Percentiles rank a stretch among this genome's conserved stretches.
Conservation (phyloP, 1,140 invertebrate species). For the Druon quercuslanigerum region DNA sequence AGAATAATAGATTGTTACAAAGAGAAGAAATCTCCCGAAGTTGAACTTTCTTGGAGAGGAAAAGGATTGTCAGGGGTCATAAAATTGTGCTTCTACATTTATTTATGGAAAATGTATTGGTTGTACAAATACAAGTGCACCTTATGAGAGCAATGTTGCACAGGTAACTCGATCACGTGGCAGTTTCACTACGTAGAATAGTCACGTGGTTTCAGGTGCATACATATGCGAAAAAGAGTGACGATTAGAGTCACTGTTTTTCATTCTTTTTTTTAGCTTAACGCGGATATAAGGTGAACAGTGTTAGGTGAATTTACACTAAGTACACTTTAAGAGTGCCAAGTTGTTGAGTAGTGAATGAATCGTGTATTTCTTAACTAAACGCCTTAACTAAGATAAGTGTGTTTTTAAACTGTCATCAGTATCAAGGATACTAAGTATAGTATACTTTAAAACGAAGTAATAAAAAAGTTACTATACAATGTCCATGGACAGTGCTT, state of each 20-base stretch:
- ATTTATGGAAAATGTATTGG: conserved; percentile 1
- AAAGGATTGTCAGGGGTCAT: no score
- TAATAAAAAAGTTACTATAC: not conserved
- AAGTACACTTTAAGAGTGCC: conserved; percentile 1
- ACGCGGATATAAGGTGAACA: conserved; percentile 17
- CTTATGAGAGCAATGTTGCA: conserved; percentile 12
- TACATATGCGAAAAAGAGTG: conserved; percentile 9
- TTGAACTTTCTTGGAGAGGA: no score
- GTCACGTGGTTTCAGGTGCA: conserved; percentile 22
- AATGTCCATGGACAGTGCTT: conserved; percentile 23
- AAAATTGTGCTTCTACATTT: not conserved
- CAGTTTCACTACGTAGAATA: not conserved
- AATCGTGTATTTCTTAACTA: not conserved
- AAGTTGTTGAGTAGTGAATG: not conserved
- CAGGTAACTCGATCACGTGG: conserved; percentile 18
- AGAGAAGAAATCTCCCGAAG: no score
- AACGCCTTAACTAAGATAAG: not conserved
- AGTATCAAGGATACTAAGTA: not conserved
- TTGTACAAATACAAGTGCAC: not conserved
- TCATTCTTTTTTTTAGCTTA: conserved; percentile 16
- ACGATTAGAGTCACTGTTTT: not conserved
- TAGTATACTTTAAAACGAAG: not conserved
- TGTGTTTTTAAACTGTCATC: not conserved
- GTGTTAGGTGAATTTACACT: conserved; percentile 1
- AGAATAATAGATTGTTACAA: no score